Base-by-base conservation (phyloP, 2,113 vertebrate species). In the Pteruthius melanotis region DNA sequence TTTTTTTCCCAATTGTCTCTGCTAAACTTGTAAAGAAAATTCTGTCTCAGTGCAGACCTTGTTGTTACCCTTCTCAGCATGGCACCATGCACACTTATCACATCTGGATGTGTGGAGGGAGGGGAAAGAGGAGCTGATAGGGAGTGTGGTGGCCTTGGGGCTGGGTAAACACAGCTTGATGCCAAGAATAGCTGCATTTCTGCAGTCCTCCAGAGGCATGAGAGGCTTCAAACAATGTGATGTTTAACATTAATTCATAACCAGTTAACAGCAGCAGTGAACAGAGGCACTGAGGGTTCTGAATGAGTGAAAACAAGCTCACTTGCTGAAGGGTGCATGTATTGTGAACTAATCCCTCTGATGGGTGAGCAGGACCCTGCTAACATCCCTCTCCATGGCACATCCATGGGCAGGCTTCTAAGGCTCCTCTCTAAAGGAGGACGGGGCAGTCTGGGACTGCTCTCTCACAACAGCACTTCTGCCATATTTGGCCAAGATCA, bases 281-380 rank as follows among this genome's bases (percentile, higher is more conserved):
- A 4, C 50, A 40, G 45, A 4, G 37, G 44, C 47, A 57, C 52
- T 0, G 0, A 0, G 1, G 17, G 45, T 66, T 7, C 1, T 5
- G 26, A 35, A 11, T 0, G 2, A 15, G 42, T 5, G 30, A 16
- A 39, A 80, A 33, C 20, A 44, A 53, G 31, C 14, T 28, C 39
- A 2, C 0, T 3, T 7, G 1, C 16, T 22, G 12, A 6, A 40
- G 30, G 27, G 22, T 60, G 49, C 18, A 6, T 0, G 1, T 21
- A 5, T 4, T 9, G 47, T 59, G 57, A 80, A 7, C 12, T 42
- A 17, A 80, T 27, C 35, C 27, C 5, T 1, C 7, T 21, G 1
- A 20, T 0, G 49, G n/a, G 40, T 35, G 44, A 35, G 27, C 56
- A 70, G 66, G 53, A 64, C 39, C 37, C 39, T 27, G 23, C 17